Evolutionary conservation across 2,113 vertebrate species (phyloP).

Genomic region (Sander vitreus): DNA sequence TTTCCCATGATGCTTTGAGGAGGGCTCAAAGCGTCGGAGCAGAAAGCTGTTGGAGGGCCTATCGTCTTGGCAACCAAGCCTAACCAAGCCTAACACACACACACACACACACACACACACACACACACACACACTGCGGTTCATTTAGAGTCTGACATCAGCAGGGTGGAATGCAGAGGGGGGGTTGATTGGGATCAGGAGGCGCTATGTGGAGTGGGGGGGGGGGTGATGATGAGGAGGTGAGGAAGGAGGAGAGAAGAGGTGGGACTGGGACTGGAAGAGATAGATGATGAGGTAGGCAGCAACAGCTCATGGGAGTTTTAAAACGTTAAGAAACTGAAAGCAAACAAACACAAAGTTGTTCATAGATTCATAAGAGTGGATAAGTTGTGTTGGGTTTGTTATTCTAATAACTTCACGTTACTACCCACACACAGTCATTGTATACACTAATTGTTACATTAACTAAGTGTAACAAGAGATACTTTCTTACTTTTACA

Average conservation of each 20-base stretch:
- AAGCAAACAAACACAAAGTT: neutral
- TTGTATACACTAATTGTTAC: neutral
- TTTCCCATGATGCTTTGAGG: conserved; percentile 98
- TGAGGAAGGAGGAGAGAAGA: neutral
- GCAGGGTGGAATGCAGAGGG: conserved; percentile 88
- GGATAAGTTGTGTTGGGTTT: neutral
- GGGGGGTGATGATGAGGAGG: conserved; percentile 33
- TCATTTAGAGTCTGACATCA: conserved; percentile 97
- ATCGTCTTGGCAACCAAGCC: conserved; percentile 91
- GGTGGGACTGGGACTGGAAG: neutral
- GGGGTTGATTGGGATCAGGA: conserved; percentile 68
- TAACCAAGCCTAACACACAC: conserved; percentile 82
- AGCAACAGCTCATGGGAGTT: conserved; percentile 39
- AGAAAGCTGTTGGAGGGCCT: conserved; percentile 93
- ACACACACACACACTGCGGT: conserved; percentile 64
- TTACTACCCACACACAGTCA: neutral
- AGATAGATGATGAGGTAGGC: neutral
- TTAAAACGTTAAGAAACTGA: conserved; percentile 50
- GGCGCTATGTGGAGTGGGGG: conserved; percentile 28
- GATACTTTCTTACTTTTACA: neutral
- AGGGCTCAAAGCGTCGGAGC: conserved; percentile 91
- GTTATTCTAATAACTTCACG: neutral
- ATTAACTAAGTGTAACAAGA: neutral
- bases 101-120: conserved; percentile 76
- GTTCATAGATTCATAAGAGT: neutral